A percentile compares a stretch with the other conserved stretches of the same genome.
phyloP scores from a whole-genome alignment of 1,140 invertebrate species.

The Anastrepha ludens region DNA sequence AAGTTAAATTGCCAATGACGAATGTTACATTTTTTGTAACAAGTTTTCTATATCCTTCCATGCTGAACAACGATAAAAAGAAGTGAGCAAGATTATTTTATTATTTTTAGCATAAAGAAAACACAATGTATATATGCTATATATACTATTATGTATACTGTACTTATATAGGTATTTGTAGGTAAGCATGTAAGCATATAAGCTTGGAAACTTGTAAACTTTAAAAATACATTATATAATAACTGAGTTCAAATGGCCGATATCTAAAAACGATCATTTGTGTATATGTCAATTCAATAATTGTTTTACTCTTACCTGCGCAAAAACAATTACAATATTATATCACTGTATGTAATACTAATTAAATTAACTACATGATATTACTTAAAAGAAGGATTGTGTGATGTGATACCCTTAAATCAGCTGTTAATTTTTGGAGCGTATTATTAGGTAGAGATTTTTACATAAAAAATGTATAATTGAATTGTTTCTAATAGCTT shows the following conservation, averaged over 20 bases:
- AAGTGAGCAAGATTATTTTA: neutral
- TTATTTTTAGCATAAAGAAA: neutral
- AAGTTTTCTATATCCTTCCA: neutral
- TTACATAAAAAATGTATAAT: too few relatives aligned
- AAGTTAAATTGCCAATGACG: neutral
- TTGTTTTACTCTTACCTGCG: neutral
- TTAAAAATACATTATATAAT: neutral
- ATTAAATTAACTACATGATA: neutral
- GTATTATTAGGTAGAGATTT: too few relatives aligned
- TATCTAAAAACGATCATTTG: neutral
- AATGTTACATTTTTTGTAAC: neutral
- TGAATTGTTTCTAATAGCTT: too few relatives aligned
- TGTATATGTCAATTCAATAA: constrained; percentile 2
- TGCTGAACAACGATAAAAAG: neutral
- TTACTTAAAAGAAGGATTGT: neutral
- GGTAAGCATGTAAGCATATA: neutral
- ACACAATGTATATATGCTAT: neutral
- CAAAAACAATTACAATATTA: neutral
- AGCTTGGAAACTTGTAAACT: neutral
- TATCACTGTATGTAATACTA: too few relatives aligned
- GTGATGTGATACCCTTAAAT: too few relatives aligned
- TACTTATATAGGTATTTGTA: neutral
- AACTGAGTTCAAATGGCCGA: neutral
- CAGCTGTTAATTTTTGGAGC: too few relatives aligned
- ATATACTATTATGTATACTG: neutral